Conservation (phyloP, 2,888 invertebrate genomes). For the Ariolimax columbianus region DNA sequence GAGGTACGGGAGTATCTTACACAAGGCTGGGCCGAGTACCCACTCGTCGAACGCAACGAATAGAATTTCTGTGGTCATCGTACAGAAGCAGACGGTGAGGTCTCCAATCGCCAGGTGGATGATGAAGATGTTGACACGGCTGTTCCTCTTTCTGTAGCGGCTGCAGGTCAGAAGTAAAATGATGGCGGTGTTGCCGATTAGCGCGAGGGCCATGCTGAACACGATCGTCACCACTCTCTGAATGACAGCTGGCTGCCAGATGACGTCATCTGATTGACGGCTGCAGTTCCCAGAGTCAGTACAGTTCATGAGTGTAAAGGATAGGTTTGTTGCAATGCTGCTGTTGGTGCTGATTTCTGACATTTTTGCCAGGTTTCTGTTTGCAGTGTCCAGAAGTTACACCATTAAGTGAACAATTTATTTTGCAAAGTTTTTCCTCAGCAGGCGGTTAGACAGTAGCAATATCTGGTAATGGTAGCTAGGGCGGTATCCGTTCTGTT, state of each 20-base stretch:
- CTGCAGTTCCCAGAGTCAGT: background rate
- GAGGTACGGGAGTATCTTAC: slow-evolving; percentile 78
- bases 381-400: background rate
- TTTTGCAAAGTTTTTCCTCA: background rate
- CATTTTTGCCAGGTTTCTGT: background rate
- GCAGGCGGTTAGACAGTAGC: background rate
- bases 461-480: too few relatives aligned
- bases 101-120: slow-evolving; percentile 79
- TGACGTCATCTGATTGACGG: slow-evolving; percentile 45
- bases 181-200: slow-evolving; percentile 78
- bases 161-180: slow-evolving; percentile 77
- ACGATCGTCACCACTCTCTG: slow-evolving; percentile 78
- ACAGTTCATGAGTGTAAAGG: background rate
- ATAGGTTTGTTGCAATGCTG: background rate
- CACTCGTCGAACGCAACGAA: slow-evolving; percentile 79
- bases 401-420: background rate
- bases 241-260: slow-evolving; percentile 78
- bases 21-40: slow-evolving; percentile 78
- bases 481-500: too few relatives aligned
- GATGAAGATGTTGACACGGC: slow-evolving; percentile 80
- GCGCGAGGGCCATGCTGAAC: slow-evolving; percentile 77
- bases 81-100: slow-evolving; percentile 78
- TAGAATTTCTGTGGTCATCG: slow-evolving; percentile 79
- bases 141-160: slow-evolving; percentile 73
- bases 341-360: background rate